Evolutionary conservation across 2,113 vertebrate species (phyloP), one percentile per base, ranked within the genome.

Genomic region (Probosciger aterrimus): DNA sequence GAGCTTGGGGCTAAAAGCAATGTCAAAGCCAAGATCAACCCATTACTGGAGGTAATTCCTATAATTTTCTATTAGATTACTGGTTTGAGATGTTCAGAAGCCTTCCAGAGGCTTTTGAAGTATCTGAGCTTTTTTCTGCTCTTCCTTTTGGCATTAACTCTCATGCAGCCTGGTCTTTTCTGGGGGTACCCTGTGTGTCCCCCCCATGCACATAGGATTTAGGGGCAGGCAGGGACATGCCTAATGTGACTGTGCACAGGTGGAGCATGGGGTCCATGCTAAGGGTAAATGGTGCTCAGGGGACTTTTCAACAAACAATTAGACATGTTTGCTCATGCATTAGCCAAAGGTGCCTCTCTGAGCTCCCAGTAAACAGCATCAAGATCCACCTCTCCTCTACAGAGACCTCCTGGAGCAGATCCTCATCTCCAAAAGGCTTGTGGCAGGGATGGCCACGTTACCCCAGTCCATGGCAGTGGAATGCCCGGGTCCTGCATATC

Each of bases 271-370:
- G 67, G 41, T 88, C 84, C 0, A 0, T 0, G 0, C 7, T 31
- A 14, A 71, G 70, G 31, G 11, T 46, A n/a, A 79, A 70, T 0
- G 18, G 14, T 18, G 90, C 86, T 84, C 2, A 24, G 28, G 88
- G 90, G 67, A 91, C 94, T 63, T 74, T 71, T 78, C 92, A 96
- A 64, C 43, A 89, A 88, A 63, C 53, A 5, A 49, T 88, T 62
- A 89, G 90, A 82, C 94, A 28, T 47, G 96, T 95, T 95, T 86
- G 82, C 71, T 96, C 96, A 49, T 53, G 96, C 12, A 73, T 76
- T 79, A 7, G 6, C 90, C 85, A 71, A 73, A 86, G 74, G 69
- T 82, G 86, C 86, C 67, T 92, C 71, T 82, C 52, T 3, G 19
- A 87, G 70, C 70, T 53, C 19, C 37, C 74, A 31, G 75, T 68